Conservation (phyloP, 1,140 invertebrate genomes). For the Drosophila kurseongensis region DNA sequence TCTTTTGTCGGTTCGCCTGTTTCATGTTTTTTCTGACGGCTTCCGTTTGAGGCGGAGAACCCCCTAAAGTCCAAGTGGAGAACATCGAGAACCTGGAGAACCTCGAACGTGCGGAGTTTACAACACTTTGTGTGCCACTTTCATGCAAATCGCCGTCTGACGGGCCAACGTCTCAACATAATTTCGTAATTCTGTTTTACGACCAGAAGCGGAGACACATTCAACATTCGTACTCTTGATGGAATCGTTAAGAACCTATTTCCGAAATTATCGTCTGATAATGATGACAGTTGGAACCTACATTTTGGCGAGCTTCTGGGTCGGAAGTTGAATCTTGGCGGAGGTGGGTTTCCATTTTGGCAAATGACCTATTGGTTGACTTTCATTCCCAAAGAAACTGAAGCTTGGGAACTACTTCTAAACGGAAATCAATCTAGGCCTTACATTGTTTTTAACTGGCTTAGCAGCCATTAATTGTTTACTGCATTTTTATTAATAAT, state of each 20-base stretch:
- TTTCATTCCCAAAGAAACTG: conserved; percentile 8
- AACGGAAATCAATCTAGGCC: conserved; percentile 3
- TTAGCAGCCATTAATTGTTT: background rate
- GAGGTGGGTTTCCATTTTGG: conserved; percentile 6
- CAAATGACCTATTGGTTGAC: conserved; percentile 14
- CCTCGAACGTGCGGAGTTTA: conserved; percentile 47
- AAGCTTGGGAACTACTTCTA: background rate
- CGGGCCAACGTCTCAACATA: conserved; percentile 60
- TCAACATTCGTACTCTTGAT: conserved; percentile 39
- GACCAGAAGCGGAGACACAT: conserved; percentile 30
- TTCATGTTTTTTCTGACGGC: conserved; percentile 56
- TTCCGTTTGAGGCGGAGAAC: conserved; percentile 53
- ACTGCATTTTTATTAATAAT: background rate
- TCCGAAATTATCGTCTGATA: conserved; percentile 34
- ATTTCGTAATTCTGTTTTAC: conserved; percentile 64
- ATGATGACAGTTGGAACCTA: conserved; percentile 10
- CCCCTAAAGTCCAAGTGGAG: background rate
- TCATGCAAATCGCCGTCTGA: conserved; percentile 72
- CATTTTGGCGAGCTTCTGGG: conserved; percentile 7
- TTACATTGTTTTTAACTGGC: too few relatives aligned
- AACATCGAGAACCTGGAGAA: conserved; percentile 8
- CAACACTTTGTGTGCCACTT: conserved; percentile 73
- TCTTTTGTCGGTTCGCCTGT: conserved; percentile 37
- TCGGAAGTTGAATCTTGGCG: conserved; percentile 22
- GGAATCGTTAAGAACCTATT: conserved; percentile 46